Evolutionary conservation across 2,113 vertebrate species (phyloP), one percentile per base, ranked within the genome.

Genomic region (Triplophysa rosa): DNA sequence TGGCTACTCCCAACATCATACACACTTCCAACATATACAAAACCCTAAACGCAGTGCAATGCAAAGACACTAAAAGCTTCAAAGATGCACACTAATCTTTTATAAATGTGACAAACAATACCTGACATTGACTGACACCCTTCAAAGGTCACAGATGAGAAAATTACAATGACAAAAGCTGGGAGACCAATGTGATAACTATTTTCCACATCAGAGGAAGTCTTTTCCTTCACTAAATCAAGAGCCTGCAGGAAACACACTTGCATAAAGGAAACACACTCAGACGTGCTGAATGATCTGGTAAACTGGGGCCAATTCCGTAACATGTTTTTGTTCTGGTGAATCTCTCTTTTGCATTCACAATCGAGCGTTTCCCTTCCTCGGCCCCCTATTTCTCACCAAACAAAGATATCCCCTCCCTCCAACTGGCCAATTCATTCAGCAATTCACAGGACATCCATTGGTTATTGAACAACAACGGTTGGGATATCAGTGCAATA

Each of bases 321-420:
- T 73, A 61, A 64, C 59, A 54, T 54, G 5, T 65, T 33, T 63
- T 65, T n/a, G 17, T 63, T 63, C 23, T 63, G 72, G 47, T 37
- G n/a, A 77, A 64, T 52, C 45, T 21, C 37, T 33, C 19, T 23
- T 77, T 77, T 54, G 26, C 62, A 77, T 65, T 77, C 62, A 64
- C 74, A 77, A 65, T 54, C 1, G 11, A 17, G 61, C 0, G 19
- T 45, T 65, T 49, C 74, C 74, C 62, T 66, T 77, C 19, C 26
- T 17, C 45, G 26, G 74, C 45, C 74, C 47, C 74, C 62, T 65
- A 47, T 76, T 66, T 65, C 45, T 52, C 45, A 29, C 23, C 59
- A 65, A 65, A 77, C 74, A 77, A 77, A 52, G 74, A 61, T 19
- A 65, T 45, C 59, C 16, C 74, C 61, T 52, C 42, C 45, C 42